Evolutionary conservation across 2,113 vertebrate species (phyloP).

Genomic region (Ascaphus truei): DNA sequence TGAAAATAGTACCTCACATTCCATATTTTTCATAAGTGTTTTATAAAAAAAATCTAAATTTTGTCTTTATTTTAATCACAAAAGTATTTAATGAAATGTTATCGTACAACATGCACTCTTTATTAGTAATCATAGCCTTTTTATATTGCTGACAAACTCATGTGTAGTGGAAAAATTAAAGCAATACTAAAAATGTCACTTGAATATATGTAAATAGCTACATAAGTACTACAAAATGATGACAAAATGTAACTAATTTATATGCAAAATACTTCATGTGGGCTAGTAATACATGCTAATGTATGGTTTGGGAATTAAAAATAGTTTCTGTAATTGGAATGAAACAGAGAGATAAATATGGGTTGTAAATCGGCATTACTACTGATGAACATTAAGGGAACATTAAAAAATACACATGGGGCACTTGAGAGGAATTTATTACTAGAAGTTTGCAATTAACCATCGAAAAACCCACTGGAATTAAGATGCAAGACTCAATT

Average conservation of each 20-base stretch:
- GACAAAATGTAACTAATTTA: slow-evolving; percentile 50
- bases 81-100: slow-evolving; percentile 49
- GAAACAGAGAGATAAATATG: slow-evolving; percentile 39
- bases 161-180: slow-evolving; percentile 55
- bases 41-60: too few species aligned
- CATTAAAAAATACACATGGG: slow-evolving; percentile 55
- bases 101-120: slow-evolving; percentile 55
- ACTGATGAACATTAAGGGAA: slow-evolving; percentile 59
- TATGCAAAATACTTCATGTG: slow-evolving; percentile 47
- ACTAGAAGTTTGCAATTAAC: slow-evolving; percentile 51
- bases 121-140: slow-evolving; percentile 48
- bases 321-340: slow-evolving; percentile 48
- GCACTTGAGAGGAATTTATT: slow-evolving; percentile 71
- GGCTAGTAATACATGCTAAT: slow-evolving; percentile 52
- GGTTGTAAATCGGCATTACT: slow-evolving; percentile 62
- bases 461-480: slow-evolving; percentile 54
- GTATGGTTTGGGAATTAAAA: slow-evolving; percentile 52
- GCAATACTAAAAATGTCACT: slow-evolving; percentile 48
- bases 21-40: too few species aligned
- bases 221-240: slow-evolving; percentile 46
- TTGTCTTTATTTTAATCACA: too few species aligned
- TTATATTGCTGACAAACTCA: slow-evolving; percentile 49
- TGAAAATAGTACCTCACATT: too few species aligned
- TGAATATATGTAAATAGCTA: slow-evolving; percentile 48
- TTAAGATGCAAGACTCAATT: slow-evolving; percentile 53